phyloP scores from a whole-genome alignment of 1,140 invertebrate genomes.

The Lepidurus packardi region DNA sequence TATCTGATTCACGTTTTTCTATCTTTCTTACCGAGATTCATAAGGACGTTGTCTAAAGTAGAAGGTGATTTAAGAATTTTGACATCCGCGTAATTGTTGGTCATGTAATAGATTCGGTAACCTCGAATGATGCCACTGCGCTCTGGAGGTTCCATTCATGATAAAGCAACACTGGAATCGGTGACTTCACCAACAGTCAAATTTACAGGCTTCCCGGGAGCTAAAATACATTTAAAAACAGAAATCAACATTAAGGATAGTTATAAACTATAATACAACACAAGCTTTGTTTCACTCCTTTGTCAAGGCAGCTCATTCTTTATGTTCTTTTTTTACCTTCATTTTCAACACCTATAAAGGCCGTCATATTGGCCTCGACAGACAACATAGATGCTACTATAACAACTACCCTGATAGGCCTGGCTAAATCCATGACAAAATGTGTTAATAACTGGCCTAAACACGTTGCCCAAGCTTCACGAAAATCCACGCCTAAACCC shows the following conservation, averaged over 20 bases:
- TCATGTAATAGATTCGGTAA: constrained; percentile 64
- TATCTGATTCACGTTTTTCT: not conserved
- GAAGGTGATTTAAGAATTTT: constrained; percentile 45
- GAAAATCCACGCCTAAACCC: not conserved
- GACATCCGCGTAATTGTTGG: constrained; percentile 60
- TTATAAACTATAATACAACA: not conserved
- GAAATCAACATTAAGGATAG: not conserved
- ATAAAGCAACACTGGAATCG: constrained; percentile 66
- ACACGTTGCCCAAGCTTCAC: not conserved
- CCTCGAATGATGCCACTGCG: constrained; percentile 64
- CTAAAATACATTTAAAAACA: constrained; percentile 44
- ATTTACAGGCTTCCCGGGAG: constrained; percentile 74
- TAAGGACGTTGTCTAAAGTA: constrained; percentile 45
- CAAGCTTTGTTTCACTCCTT: not conserved
- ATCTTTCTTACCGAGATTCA: constrained; percentile 56
- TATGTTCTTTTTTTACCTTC: constrained; percentile 8
- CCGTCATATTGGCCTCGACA: not conserved
- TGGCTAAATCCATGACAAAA: not conserved
- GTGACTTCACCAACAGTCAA: constrained; percentile 67
- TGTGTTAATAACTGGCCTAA: not conserved
- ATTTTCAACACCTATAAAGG: not conserved
- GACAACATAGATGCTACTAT: not conserved
- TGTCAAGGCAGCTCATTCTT: not conserved
- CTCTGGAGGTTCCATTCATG: constrained; percentile 67
- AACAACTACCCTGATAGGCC: not conserved